Evolutionary conservation across 2,113 vertebrate genomes (phyloP), one percentile per base, ranked within the genome.

Genomic region (Himantopus leucocephalus): DNA sequence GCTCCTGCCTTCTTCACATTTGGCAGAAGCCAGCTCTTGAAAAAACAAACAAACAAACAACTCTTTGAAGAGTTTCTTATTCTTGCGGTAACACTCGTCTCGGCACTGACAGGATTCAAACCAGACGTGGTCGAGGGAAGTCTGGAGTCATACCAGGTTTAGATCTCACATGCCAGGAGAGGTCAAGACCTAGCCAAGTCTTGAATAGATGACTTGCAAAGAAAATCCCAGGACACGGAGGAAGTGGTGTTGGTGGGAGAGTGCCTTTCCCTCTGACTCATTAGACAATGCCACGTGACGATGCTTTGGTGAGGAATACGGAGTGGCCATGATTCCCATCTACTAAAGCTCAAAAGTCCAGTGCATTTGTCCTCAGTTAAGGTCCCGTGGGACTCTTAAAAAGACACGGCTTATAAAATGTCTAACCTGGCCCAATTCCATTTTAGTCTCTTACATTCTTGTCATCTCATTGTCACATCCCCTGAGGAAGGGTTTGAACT

Each of bases 141-240:
- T 76, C 88, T 96, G 91, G 88, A 96, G 88, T 89, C 88, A 92
- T 18, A 85, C 83, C 80, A 89, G 91, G 53, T 84, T 92, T 92
- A 94, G 50, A 48, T 84, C 91, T 92, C 1, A 9, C 83, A 95
- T 94, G 91, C 94, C 95, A 92, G 82, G 53, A 87, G 58, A 94
- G 95, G 94, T 96, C 92, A 95, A 92, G 86, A 94, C 85, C 76
- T 45, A 94, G 79, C 29, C 82, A 82, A 90, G 86, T 30, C 47
- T 35, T 56, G 90, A 93, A 87, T 20, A 80, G 64, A 94, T 85
- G 78, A 62, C 68, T 89, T 84, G 59, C 73, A 96, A 87, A 80
- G 72, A 91, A 96, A 96, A 50, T 48, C 83, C 76, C 60, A 85
- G 83, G 85, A 66, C 82, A 79, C 0, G 2, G 45, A 96, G 78